Evolutionary conservation across 2,113 vertebrate genomes (phyloP), one percentile per base, ranked within the genome.

Genomic region (Epinephelus lanceolatus): DNA sequence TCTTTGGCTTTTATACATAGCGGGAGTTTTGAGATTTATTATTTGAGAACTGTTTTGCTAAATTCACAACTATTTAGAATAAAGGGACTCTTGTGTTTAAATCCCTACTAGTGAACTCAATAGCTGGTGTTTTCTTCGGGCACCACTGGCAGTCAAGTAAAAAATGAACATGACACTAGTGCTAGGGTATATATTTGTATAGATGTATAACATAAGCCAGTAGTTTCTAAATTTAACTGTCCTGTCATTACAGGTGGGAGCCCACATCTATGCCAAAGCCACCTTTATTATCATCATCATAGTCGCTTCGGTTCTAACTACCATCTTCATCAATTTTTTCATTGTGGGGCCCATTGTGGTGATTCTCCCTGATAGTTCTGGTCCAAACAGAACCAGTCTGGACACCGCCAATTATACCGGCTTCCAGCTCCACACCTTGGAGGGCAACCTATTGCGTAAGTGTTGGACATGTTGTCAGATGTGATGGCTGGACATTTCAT

Each of bases 261-360:
- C 97, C 70, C 92, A 95, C 80, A 97, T 98, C 90, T 98, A 98
- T 0, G 96, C 97, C 83, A 97, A 96, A 84, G 96, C 97, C 71
- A 95, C 96, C 40, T 97, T 97, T 88, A 73, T 97, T 55, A 97
- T 98, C 91, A 96, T 97, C 88, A 90, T 98, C 80, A 86, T 97
- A 0, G 97, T 97, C 0, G 84, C 88, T 6, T 76, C 73, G 0
- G 96, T 96, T 23, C 87, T 97, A 88, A 91, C 45, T 69, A 95
- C 94, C 19, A 84, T 97, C 81, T 95, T 97, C 11, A 30, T 97
- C 81, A 97, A 96, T 80, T 97, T 97, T 85, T 97, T 97, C 0
- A 81, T 94, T 0, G 93, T 96, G 0, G 68, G 14, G 5, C 96
- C 96, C 4, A 68, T 69, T 0, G 57, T 33, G 9, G 91, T 98